These are phyloP conservation scores for Xanthorhoe spadicearia DNA, from an alignment of 2,888 invertebrate genomes.

Conservation along the genomic window DNA sequence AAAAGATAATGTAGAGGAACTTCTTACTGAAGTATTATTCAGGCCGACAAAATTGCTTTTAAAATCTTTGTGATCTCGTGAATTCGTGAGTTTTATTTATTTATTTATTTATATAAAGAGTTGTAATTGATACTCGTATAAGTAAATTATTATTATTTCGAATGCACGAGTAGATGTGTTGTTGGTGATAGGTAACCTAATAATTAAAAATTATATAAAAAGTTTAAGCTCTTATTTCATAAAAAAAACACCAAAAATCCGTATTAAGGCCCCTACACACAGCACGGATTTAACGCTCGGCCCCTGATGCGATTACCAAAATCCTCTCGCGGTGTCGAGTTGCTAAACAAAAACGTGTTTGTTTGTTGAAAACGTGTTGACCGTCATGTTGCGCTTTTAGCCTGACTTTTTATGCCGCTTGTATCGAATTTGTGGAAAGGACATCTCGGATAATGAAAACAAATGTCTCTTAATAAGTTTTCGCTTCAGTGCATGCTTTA, in stretches of 20 bases:
- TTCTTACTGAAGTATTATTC: too few species aligned
- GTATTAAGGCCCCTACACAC: constrained; percentile 43
- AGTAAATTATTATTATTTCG: too few species aligned
- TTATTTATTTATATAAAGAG: too few species aligned
- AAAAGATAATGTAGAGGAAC: too few species aligned
- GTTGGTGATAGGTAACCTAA: too few species aligned
- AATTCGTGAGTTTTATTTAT: too few species aligned
- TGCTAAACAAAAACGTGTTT: constrained; percentile 47
- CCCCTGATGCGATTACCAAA: constrained; percentile 46
- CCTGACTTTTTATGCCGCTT: background rate
- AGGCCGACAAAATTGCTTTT: too few species aligned
- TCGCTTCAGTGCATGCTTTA: background rate
- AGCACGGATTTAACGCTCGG: constrained; percentile 47
- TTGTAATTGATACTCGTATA: too few species aligned
- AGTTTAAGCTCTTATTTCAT: background rate
- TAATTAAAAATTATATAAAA: too few species aligned
- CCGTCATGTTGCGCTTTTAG: constrained; percentile 35
- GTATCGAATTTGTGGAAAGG: background rate
- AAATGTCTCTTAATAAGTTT: background rate
- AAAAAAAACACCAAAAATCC: constrained; percentile 23
- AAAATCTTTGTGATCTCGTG: too few species aligned
- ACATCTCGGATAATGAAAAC: background rate
- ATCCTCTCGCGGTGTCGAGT: constrained; percentile 49
- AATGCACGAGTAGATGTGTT: too few species aligned
- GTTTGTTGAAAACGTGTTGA: constrained; percentile 43